Evolutionary conservation across 2,888 invertebrate species (phyloP).

Genomic region (Polymixis lichenea): DNA sequence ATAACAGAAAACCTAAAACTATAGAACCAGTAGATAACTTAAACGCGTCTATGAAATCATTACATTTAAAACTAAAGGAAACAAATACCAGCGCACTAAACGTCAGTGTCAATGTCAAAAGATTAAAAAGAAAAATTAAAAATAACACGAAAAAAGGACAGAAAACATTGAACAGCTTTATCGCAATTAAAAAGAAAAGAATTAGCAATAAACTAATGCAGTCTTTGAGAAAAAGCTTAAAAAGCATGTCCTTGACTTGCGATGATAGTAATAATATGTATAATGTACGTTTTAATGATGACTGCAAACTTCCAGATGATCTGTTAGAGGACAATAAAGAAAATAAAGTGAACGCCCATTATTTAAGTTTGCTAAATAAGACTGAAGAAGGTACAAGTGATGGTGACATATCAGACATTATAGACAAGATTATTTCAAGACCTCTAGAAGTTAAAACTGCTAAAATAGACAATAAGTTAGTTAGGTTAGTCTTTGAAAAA

Average conservation of each 20-base stretch:
- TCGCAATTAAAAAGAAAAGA: conserved; percentile 79
- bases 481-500: conserved; percentile 81
- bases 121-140: conserved; percentile 84
- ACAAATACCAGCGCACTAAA: conserved; percentile 77
- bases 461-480: conserved; percentile 80
- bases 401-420: conserved; percentile 82
- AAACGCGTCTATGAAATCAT: conserved; percentile 75
- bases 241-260: conserved; percentile 71
- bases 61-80: conserved; percentile 70
- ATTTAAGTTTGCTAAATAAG: conserved; percentile 76
- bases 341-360: conserved; percentile 57
- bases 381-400: conserved; percentile 72
- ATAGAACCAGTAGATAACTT: conserved; percentile 64
- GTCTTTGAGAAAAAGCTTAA: conserved; percentile 74
- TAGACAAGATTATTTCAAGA: conserved; percentile 82
- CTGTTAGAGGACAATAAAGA: conserved; percentile 66
- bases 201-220: conserved; percentile 70
- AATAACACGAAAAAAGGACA: conserved; percentile 76
- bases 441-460: conserved; percentile 77
- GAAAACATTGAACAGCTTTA: conserved; percentile 84
- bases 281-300: conserved; percentile 20
- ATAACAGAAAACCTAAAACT: conserved; percentile 80
- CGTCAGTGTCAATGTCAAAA: conserved; percentile 83
- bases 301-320: conserved; percentile 38
- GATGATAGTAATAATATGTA: conserved; percentile 47